Evolutionary conservation across 2,797 vertebrate species (phyloP).

Genomic region (Eulemur coronatus): DNA sequence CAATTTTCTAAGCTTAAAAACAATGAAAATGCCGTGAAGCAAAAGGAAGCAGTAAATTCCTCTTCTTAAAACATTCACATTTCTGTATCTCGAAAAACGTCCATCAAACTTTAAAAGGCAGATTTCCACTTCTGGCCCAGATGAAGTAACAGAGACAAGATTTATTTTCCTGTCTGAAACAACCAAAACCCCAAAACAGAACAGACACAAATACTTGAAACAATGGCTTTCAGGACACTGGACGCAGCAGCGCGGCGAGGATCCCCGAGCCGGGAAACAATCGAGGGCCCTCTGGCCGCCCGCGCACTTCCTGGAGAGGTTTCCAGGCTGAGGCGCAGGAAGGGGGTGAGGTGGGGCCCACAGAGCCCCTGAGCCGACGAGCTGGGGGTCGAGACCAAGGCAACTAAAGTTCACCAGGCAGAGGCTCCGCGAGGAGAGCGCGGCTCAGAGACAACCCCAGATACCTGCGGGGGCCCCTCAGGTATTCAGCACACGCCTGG

Average conservation of each 20-base stretch:
- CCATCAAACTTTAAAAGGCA: not conserved
- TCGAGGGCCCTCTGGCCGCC: not conserved
- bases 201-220: not conserved
- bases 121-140: not conserved
- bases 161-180: not conserved
- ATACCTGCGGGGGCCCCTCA: not conserved
- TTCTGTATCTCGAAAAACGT: not conserved
- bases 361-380: not conserved
- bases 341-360: not conserved
- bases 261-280: not conserved
- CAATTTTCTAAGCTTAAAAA: not conserved
- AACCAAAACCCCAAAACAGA: not conserved
- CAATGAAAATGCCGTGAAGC: not conserved
- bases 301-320: not conserved
- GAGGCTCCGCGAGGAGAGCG: accelerated
- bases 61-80: not conserved
- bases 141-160: not conserved
- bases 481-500: not conserved
- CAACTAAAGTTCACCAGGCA: not conserved
- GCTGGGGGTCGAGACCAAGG: not conserved
- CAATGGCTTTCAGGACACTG: not conserved
- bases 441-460: not conserved
- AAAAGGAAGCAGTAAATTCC: not conserved
- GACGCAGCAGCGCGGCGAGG: not conserved
- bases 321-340: not conserved